Evolutionary conservation across 2,113 vertebrate genomes (phyloP), one percentile per base, ranked within the genome.

Genomic region (Camarhynchus parvulus): DNA sequence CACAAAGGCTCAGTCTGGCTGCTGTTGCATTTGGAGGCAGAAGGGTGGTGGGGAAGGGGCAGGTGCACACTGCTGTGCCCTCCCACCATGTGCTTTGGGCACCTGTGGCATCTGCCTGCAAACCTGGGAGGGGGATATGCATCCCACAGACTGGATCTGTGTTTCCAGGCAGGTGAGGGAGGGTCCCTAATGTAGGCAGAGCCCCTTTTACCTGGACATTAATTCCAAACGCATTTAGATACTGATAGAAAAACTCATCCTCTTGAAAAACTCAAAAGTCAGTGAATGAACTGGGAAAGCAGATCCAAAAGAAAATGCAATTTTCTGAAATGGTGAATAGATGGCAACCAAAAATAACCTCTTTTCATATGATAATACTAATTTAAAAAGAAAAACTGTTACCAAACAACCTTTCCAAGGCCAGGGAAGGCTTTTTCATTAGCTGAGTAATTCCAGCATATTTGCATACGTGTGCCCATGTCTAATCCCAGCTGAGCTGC

Each of bases 401-500:
- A 25, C n/a, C 14, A 31, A 66, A 41, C 27, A 47, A 12, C 61
- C 15, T 72, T 83, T 74, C 56, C 31, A 75, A 25, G 58, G 35
- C 56, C 44, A 15, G 24, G 41, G 64, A 72, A 75, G 25, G 58
- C 66, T 66, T 66, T 91, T 93, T 61, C 44, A 30, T 89, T 72
- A 68, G 61, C 44, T 49, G n/a, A 68, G 35, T 52, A 56, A 61
- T 75, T 79, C 67, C 44, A 89, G 67, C 30, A 5, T 33, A 17
- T 77, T 50, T 61, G 47, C 2, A 2, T 61, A 3, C 19, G 7
- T 19, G 55, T 78, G 55, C 0, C 1, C 6, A 2, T 11, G 52
- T 41, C 13, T 83, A 28, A 92, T 59, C 28, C 13, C 2, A 41
- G 74, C 62, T 81, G 92, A 62, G 53, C 70, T 49, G 5, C 42